These are phyloP conservation scores for Syngnathus scovelli DNA, from an alignment of 2,113 vertebrate genomes.

Conservation along the genomic window DNA sequence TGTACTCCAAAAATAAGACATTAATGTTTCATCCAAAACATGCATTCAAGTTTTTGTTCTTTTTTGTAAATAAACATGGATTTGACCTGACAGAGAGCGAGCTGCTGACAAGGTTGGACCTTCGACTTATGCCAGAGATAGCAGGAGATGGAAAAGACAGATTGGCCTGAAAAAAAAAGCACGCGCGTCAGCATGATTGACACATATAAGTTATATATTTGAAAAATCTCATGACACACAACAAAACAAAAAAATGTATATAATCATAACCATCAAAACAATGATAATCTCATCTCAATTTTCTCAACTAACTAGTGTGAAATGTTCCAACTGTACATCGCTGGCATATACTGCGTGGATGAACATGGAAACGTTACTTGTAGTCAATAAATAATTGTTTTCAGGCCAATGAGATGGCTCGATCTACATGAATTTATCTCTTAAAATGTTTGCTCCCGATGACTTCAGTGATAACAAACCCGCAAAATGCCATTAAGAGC, in stretches of 20 bases:
- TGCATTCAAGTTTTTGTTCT: too few species aligned
- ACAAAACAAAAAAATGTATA: neutral
- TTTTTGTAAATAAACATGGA: neutral
- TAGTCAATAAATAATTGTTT: neutral
- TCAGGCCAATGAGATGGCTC: too few species aligned
- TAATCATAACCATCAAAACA: neutral
- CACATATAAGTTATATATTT: too few species aligned
- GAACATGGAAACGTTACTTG: neutral
- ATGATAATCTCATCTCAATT: neutral
- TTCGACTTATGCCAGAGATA: conserved; percentile 47
- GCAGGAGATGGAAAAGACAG: conserved; percentile 65
- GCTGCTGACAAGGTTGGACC: conserved; percentile 43
- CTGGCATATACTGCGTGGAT: too few species aligned
- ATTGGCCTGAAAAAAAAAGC: conserved; percentile 46
- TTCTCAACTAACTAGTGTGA: neutral
- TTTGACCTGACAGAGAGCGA: neutral
- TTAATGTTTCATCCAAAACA: too few species aligned
- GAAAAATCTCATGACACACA: too few species aligned
- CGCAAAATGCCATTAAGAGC: neutral
- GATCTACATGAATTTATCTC: neutral
- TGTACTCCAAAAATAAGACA: too few species aligned
- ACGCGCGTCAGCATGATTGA: neutral
- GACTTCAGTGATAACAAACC: neutral
- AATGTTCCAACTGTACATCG: neutral
- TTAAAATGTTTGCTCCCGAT: neutral